phyloP scores from a whole-genome alignment of 2,113 vertebrate species.

The Epinephelus lanceolatus region DNA sequence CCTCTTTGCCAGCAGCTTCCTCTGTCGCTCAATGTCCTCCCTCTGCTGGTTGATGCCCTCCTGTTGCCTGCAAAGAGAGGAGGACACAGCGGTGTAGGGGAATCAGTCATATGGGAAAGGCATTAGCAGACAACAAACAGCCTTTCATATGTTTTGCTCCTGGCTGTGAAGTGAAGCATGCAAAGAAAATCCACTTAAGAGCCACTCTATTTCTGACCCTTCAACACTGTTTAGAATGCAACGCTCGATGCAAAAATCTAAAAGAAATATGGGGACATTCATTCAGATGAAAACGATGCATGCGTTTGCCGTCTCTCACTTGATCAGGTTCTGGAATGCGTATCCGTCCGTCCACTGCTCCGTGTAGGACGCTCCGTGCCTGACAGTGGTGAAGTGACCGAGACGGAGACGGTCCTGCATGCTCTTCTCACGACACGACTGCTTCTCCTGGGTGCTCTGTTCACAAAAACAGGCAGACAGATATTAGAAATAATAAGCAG shows the following conservation, averaged over 20 bases:
- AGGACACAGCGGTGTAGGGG: background rate
- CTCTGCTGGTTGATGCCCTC: constrained; percentile 99
- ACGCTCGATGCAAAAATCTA: background rate
- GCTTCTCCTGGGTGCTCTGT: constrained; percentile 98
- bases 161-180: background rate
- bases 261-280: background rate
- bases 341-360: constrained; percentile 99
- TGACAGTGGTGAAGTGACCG: constrained; percentile 98
- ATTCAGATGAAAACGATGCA: background rate
- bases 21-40: constrained; percentile 98
- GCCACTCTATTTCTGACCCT: background rate
- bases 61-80: constrained; percentile 90
- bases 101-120: background rate
- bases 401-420: constrained; percentile 99
- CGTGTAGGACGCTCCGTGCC: constrained; percentile 98
- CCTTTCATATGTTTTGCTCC: background rate
- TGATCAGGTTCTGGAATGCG: constrained; percentile 99
- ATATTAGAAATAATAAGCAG: background rate
- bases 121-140: constrained; percentile 1
- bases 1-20: constrained; percentile 97
- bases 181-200: background rate
- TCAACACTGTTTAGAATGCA: background rate
- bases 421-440: constrained; percentile 98
- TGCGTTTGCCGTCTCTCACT: constrained; percentile 83
- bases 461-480: constrained; percentile 30